These are phyloP conservation scores for Pachyseris speciosa DNA, from an alignment of 64 coral and sea anemone genomes.

Conservation along the genomic window DNA sequence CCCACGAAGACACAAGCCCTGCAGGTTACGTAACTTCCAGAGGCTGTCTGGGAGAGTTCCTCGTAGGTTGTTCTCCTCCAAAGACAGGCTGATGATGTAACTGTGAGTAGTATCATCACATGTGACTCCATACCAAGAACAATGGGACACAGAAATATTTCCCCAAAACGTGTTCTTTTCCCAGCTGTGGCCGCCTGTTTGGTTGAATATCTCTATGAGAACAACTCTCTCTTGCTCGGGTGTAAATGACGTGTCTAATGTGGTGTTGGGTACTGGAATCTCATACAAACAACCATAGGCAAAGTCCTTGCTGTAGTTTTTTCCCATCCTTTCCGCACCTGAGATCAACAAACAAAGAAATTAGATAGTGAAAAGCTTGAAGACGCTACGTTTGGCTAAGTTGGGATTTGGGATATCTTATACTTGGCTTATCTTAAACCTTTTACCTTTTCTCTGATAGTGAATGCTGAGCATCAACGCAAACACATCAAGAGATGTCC, in stretches of 20 bases:
- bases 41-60: constrained; percentile 72
- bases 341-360: no score
- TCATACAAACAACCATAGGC: no score
- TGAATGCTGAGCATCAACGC: no score
- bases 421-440: no score
- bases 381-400: no score
- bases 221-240: constrained; percentile 42
- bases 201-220: constrained; percentile 53
- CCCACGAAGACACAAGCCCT: constrained; percentile 36
- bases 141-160: constrained; percentile 45
- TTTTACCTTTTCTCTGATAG: no score
- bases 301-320: no score
- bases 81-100: constrained; percentile 53
- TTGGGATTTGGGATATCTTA: no score
- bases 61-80: constrained; percentile 63
- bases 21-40: constrained; percentile 77
- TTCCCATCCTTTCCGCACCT: no score
- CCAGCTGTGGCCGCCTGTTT: constrained; percentile 63
- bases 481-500: no score
- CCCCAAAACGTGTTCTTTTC: constrained; percentile 25
- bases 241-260: constrained; percentile 61
- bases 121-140: constrained; percentile 70
- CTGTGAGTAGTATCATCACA: constrained; percentile 49
- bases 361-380: no score
- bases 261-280: neutral